Conservation (phyloP, 2,888 invertebrate species). For the Drosophila kanekoi region DNA sequence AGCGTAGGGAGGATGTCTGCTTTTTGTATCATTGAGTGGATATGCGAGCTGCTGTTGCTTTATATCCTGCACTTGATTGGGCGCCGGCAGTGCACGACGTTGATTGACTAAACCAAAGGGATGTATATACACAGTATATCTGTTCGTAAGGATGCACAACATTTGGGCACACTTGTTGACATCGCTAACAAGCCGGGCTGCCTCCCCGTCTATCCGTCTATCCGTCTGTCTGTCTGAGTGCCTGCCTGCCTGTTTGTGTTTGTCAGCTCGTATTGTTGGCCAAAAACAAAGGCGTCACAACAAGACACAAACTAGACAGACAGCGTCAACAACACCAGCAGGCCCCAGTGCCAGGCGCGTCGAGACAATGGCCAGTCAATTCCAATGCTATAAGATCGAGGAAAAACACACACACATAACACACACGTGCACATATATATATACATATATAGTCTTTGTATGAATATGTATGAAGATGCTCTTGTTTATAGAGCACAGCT, state of each 20-base stretch:
- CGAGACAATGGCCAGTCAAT: slow-evolving; percentile 26
- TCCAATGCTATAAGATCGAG: slow-evolving; percentile 22
- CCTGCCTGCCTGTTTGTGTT: slow-evolving; percentile 34
- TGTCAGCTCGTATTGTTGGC: slow-evolving; percentile 57
- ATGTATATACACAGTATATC: slow-evolving; percentile 23
- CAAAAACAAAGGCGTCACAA: slow-evolving; percentile 74
- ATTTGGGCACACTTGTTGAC: slow-evolving; percentile 61
- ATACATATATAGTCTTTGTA: neutral
- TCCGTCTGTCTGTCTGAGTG: slow-evolving; percentile 15
- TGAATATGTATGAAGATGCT: neutral
- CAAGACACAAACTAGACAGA: slow-evolving; percentile 67
- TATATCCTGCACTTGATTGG: slow-evolving; percentile 60
- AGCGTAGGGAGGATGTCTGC: neutral
- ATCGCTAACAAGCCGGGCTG: slow-evolving; percentile 7
- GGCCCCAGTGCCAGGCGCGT: slow-evolving; percentile 19
- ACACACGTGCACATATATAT: neutral
- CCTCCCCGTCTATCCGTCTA: slow-evolving; percentile 4
- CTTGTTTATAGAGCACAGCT: slow-evolving; percentile 16
- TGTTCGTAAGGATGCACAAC: slow-evolving; percentile 48
- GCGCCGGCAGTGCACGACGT: slow-evolving; percentile 58
- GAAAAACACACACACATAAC: neutral
- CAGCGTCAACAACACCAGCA: slow-evolving; percentile 41
- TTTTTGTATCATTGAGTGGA: slow-evolving; percentile 24
- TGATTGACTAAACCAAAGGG: slow-evolving; percentile 70
- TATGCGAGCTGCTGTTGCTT: slow-evolving; percentile 27